Percentiles rank a stretch among this genome's conserved stretches.
Evolutionary conservation across 2,113 vertebrate genomes (phyloP).

Genomic region (Protomyctophum bolini): DNA sequence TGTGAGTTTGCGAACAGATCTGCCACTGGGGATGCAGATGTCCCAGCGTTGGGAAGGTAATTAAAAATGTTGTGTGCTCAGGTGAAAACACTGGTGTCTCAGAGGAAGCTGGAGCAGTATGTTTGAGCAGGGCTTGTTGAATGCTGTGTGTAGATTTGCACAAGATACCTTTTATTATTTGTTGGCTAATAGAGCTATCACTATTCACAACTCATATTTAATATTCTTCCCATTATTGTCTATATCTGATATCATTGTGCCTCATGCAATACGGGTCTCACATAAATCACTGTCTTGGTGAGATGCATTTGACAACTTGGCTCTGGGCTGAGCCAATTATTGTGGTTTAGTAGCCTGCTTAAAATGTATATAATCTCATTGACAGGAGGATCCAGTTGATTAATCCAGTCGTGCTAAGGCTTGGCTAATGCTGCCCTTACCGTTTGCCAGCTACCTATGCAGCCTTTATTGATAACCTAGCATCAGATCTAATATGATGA

Average conservation of each 20-base stretch:
- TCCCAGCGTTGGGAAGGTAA: conserved; percentile 63
- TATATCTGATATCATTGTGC: background rate
- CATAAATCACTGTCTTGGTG: conserved; percentile 2
- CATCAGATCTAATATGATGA: no score
- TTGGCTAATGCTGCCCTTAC: conserved; percentile 11
- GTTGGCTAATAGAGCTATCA: background rate
- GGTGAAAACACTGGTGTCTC: conserved; percentile 54
- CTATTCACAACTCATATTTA: no score
- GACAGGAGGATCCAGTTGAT: conserved; percentile 63
- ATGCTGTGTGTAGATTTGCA: background rate
- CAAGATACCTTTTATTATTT: background rate
- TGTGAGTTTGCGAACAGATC: conserved; percentile 47
- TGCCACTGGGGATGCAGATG: conserved; percentile 51
- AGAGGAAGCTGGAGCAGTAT: conserved; percentile 21
- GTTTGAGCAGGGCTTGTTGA: background rate
- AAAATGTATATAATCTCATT: conserved; percentile 69
- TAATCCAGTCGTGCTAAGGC: conserved; percentile 67
- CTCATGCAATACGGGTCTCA: background rate
- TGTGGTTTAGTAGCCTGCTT: conserved; percentile 31
- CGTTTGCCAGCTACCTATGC: no score
- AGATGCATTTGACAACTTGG: background rate
- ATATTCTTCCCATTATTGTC: no score
- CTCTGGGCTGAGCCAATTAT: background rate
- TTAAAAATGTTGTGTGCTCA: conserved; percentile 76
- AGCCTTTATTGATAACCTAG: no score